Conservation (phyloP, 2,113 vertebrate genomes). For the Anas platyrhynchos region DNA sequence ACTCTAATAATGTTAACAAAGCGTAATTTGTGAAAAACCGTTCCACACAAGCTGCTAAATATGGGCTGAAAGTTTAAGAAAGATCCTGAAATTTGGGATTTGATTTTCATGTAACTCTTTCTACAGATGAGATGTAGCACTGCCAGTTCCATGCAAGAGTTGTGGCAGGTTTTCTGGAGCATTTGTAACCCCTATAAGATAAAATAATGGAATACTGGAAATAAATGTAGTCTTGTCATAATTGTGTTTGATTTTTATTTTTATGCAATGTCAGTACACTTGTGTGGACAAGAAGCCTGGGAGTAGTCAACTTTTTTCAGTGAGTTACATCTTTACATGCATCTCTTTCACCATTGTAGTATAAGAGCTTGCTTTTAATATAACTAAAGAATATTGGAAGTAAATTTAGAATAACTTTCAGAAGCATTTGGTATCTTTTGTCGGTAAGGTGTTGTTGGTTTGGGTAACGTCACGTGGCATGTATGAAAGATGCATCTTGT, state of each 20-base stretch:
- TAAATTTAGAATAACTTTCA: background rate
- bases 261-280: background rate
- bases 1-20: background rate
- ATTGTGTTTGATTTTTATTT: background rate
- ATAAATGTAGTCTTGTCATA: background rate
- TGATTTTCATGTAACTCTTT: background rate
- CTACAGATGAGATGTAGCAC: background rate
- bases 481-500: constrained; percentile 35
- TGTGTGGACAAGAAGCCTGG: background rate
- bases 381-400: constrained; percentile 27
- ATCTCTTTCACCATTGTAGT: background rate
- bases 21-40: background rate
- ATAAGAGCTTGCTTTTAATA: background rate
- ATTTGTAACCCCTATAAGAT: background rate
- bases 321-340: background rate
- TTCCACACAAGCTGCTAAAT: background rate
- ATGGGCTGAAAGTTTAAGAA: background rate
- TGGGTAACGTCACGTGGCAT: background rate
- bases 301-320: background rate
- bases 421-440: constrained; percentile 20
- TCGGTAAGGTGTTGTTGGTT: background rate
- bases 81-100: background rate
- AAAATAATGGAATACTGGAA: background rate
- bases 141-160: background rate
- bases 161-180: background rate